Evolutionary conservation across 2,797 vertebrate genomes (phyloP).

Genomic region (Apodemus agrarius): DNA sequence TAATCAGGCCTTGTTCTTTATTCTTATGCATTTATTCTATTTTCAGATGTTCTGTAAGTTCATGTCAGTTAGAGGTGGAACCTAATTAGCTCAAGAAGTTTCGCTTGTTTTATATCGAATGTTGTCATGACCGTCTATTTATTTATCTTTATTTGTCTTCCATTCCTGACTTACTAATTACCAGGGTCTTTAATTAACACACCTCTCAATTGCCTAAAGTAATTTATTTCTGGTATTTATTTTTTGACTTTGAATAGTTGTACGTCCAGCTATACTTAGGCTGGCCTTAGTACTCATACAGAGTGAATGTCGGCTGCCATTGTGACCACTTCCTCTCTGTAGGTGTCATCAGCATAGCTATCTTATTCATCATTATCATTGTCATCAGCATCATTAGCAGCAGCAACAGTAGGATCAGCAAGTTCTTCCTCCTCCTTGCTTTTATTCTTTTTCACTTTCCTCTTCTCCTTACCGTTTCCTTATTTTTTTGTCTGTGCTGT

Average conservation of each 20-base stretch:
- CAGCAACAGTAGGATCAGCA: no score
- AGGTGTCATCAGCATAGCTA: neutral
- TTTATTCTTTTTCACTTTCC: no score
- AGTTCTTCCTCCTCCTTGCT: fast-evolving
- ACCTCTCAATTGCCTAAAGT: neutral
- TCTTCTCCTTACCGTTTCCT: neutral
- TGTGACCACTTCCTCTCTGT: neutral
- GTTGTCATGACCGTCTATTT: neutral
- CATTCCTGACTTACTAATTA: neutral
- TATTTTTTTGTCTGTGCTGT: neutral
- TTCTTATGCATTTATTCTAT: neutral
- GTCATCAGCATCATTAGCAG: no score
- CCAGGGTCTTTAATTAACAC: neutral
- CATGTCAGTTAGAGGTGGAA: neutral
- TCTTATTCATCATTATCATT: neutral
- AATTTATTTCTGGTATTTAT: neutral
- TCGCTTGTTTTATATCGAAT: neutral
- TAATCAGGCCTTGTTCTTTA: neutral
- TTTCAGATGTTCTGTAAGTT: neutral
- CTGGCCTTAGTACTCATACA: neutral
- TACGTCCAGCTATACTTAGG: neutral
- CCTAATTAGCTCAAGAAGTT: neutral
- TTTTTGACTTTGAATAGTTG: neutral
- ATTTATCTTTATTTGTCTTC: neutral
- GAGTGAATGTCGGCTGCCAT: fast-evolving